Base-by-base conservation (phyloP, 2,797 vertebrate species). In the Hipposideros larvatus region DNA sequence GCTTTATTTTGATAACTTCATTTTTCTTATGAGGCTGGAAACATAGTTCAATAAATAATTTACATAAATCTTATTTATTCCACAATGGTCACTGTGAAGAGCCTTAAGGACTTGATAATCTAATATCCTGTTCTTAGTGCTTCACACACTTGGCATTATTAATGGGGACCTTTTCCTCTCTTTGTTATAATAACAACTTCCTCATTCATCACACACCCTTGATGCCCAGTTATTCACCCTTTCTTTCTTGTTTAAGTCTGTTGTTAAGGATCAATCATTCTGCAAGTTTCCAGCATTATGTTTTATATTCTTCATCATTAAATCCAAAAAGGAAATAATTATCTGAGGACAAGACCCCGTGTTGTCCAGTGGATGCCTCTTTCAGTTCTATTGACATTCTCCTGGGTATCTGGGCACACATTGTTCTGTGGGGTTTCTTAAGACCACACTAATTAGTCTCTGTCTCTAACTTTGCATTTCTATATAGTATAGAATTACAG, bases 241-340 rank as follows among this genome's bases (percentile, higher is more conserved):
- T 85, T 68, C 82, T 37, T 21, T 87, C 73, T 77, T 43, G 22
- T 90, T 75, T 59, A 48, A 63, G 48, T 65, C 65, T 87, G 19
- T 71, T 78, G 59, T 48, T 57, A 68, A 74, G 16, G 65, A 70
- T 31, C 51, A 31, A 57, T 71, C 37, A 34, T 70, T 80, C 51
- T 82, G 22, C n/a, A 77, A 59, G 28, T 79, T 37, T 78, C 78
- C 34, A 61, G 26, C 28, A 34, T 77, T 63, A 57, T 57, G 61
- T 31, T 71, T 61, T 37, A 91, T 57, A 73, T 55, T 88, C 66
- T 87, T 75, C 34, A 94, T 37, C 31, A 79, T 85, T 84, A 85
- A 94, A 79, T 70, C 51, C 55, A 7, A 79, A 95, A 94, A 68
- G 68, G 19, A 83, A 88, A 87, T 53, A 74, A 59, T 74, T 78